Evolutionary conservation across 2,797 vertebrate genomes (phyloP), one percentile per base, ranked within the genome.

Genomic region (Pseudotriccus pelzelni): DNA sequence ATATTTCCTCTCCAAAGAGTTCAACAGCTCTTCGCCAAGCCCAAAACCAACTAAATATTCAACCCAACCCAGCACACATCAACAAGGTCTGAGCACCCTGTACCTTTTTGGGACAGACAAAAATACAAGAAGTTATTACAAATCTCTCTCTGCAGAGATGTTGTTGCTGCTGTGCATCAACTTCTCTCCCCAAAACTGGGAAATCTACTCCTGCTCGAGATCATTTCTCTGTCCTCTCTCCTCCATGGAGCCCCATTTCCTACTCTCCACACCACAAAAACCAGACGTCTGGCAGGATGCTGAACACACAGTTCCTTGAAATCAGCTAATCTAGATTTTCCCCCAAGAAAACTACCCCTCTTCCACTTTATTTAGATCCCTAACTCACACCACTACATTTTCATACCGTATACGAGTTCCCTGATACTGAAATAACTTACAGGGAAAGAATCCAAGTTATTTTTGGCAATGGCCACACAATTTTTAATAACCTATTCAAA

Each of bases 321-420:
- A 92, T 30, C 1, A 12, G 39, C 81, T 84, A 15, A 87, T 59
- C 63, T 2, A 34, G 44, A 70, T 78, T 69, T 77, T 34, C 73
- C 66, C 46, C 73, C 58, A 62, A 37, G 53, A 83, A 87, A 95
- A 83, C 49, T 14, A 66, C 59, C 36, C 53, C 53, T 47, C 50
- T 87, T 27, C 58, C 43, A 25, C 68, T 79, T 85, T 22, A 60
- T 39, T 88, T 68, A 9, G 21, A 80, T 66, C 64, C 21, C 37
- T 13, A 39, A 22, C 74, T 80, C 78, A 43, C 72, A 36, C 37
- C 34, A 32, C 56, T 7, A 4, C 6, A 23, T 43, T 75, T 88
- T 41, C 58, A 5, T 3, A 25, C 7, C 2, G 2, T 10, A 9
- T 1, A 4, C 1, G 4, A 82, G 44, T 10, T 67, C 84, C 41